Evolutionary conservation across 1,140 invertebrate species (phyloP).

Genomic region (Neotoxoptera formosana): DNA sequence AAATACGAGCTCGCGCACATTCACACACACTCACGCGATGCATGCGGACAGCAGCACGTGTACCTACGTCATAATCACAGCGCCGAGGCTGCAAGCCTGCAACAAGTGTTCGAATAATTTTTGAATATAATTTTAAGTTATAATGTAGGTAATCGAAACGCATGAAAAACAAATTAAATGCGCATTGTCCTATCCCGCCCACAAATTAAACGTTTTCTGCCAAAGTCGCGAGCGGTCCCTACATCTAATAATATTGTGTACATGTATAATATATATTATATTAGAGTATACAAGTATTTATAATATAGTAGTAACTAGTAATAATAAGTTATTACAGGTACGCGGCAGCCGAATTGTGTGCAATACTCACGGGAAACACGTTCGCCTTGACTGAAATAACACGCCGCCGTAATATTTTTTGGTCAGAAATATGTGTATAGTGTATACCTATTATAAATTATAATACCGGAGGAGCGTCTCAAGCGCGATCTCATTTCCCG

Average conservation of each 20-base stretch:
- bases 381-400: slow-evolving; percentile 30
- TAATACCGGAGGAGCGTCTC: background rate
- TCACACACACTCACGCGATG: background rate
- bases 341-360: background rate
- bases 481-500: background rate
- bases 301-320: background rate
- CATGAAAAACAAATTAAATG: slow-evolving; percentile 1
- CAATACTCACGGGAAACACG: slow-evolving; percentile 26
- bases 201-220: background rate
- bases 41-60: background rate
- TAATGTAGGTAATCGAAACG: background rate
- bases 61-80: background rate
- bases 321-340: background rate
- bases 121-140: background rate
- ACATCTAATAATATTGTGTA: background rate
- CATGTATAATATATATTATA: background rate
- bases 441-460: background rate
- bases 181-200: background rate
- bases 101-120: background rate
- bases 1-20: background rate
- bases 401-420: background rate
- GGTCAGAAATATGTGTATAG: background rate
- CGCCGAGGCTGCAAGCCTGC: background rate
- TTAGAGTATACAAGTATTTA: background rate
- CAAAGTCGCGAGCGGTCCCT: background rate